Conservation (phyloP, 2,888 invertebrate species). For the Seira sanloemensis region DNA sequence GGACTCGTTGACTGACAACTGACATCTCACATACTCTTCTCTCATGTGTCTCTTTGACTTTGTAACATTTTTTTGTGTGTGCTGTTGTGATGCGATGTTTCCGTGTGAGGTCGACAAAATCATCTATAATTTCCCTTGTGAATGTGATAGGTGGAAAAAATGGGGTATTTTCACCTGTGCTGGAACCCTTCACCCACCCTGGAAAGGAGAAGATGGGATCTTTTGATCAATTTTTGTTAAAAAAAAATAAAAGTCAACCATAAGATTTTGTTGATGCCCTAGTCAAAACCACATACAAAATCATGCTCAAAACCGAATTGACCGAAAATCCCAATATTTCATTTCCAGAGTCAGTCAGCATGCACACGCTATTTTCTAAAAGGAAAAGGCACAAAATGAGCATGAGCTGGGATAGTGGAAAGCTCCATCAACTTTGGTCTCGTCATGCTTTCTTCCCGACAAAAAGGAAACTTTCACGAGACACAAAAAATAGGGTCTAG, state of each 20-base stretch:
- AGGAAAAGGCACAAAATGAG: constrained; percentile 28
- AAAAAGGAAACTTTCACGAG: no score
- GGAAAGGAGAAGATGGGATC: neutral
- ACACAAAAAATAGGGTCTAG: neutral
- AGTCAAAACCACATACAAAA: no score
- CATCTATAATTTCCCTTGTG: neutral
- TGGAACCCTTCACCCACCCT: no score
- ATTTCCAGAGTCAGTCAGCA: neutral
- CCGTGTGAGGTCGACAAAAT: constrained; percentile 23
- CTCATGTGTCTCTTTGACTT: neutral
- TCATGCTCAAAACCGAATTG: no score
- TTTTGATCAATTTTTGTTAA: constrained; percentile 19
- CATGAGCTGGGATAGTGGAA: constrained; percentile 12
- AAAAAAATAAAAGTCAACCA: no score
- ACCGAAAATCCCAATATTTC: no score
- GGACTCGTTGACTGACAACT: neutral
- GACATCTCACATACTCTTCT: neutral
- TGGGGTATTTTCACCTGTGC: neutral
- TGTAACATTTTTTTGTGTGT: neutral
- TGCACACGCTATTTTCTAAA: constrained; percentile 11
- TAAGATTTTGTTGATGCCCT: no score
- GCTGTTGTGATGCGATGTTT: constrained; percentile 3
- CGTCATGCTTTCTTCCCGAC: no score
- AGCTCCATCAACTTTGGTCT: no score
- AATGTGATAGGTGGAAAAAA: neutral